Evolutionary conservation across 2,797 vertebrate species (phyloP), one percentile per base, ranked within the genome.

Genomic region (Protosalanx chinensis): DNA sequence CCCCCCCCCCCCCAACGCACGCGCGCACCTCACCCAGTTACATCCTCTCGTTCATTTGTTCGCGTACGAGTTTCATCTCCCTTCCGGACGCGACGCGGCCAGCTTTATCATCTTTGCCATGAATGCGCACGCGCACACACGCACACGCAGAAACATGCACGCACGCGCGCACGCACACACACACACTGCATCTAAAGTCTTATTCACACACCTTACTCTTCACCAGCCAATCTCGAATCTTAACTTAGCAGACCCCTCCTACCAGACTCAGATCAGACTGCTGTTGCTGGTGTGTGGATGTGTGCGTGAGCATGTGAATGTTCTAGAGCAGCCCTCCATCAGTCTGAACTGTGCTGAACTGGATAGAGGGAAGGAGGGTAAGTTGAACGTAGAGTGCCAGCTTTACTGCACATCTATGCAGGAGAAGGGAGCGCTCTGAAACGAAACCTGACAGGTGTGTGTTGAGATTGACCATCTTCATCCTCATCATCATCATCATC

Each of bases 281-380:
- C 13, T 64, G 62, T 73, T 29, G 12, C 72, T 70, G 15, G 88
- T 86, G 80, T 82, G 83, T 78, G 15, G 66, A 72, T 82, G 81
- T 86, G 73, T 23, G 75, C 18, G 27, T 57, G 7, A 15, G 27
- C 23, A 32, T 64, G 60, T 56, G 29, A 35, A 29, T 56, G 5
- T 86, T 64, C 7, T n/a, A 4, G 62, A 62, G 60, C 23, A 62
- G 30, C 16, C 29, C 18, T 32, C 60, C 30, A 16, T 41, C 10
- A 32, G 60, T 16, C 30, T 18, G 7, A 33, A 33, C 30, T 16
- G 60, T 12, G 60, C 13, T 30, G 60, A 8, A 63, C 30, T 63
- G 61, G 51, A 7, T 15, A n/a, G 7, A 53, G 13, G 51, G 51
- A 79, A 59, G 35, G 78, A 74, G 53, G 75, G 65, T 37, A 37